These are phyloP conservation scores for Sebastes oblongus DNA, from an alignment of 2,797 vertebrate genomes.

Conservation along the genomic window DNA sequence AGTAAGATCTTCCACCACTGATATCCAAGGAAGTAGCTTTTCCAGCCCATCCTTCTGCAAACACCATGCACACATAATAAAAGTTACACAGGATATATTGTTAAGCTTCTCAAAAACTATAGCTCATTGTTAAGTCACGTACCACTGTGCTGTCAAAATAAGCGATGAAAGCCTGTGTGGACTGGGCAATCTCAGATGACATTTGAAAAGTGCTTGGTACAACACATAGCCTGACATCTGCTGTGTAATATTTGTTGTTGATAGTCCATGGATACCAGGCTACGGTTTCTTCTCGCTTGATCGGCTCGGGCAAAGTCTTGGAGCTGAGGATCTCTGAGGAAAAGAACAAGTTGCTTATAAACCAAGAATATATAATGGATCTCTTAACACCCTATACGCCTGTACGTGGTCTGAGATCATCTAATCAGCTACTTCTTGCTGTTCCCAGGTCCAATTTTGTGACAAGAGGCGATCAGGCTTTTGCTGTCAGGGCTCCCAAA, in stretches of 20 bases:
- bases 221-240: constrained; percentile 90
- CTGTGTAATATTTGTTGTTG: constrained; percentile 98
- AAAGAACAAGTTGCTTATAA: background rate
- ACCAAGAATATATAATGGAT: no score
- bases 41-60: constrained; percentile 90
- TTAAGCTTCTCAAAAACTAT: background rate
- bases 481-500: no score
- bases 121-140: constrained; percentile 34
- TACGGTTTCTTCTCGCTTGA: constrained; percentile 79
- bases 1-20: constrained; percentile 89
- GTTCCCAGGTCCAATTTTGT: no score
- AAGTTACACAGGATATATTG: background rate
- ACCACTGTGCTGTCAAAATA: constrained; percentile 94
- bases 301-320: constrained; percentile 80
- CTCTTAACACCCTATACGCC: no score
- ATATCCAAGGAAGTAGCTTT: constrained; percentile 88
- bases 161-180: constrained; percentile 92
- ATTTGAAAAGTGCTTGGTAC: constrained; percentile 87
- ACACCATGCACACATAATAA: background rate
- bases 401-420: no score
- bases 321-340: constrained; percentile 87
- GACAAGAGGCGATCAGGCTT: no score
- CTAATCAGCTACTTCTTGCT: no score
- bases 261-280: constrained; percentile 96
- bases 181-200: constrained; percentile 88